Conservation (phyloP, 2,797 vertebrate species). For the Setipinna tenuifilis region DNA sequence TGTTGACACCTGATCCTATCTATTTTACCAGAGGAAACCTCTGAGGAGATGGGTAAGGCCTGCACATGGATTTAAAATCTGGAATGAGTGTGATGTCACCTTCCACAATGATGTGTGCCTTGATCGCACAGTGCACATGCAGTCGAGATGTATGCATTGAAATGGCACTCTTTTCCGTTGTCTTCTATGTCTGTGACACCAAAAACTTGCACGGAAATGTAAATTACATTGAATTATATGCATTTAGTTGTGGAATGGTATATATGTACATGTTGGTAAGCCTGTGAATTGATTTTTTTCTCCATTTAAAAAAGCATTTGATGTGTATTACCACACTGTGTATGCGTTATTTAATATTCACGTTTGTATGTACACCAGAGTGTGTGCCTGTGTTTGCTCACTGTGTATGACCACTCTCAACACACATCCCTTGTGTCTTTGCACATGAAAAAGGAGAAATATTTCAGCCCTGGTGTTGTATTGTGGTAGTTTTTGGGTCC, state of each 20-base stretch:
- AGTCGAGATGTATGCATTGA: neutral
- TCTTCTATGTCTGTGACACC: neutral
- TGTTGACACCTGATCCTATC: slow-evolving; percentile 37
- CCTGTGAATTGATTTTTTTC: neutral
- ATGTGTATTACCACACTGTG: neutral
- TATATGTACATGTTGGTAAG: neutral
- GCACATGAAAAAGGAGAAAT: neutral
- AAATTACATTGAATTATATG: neutral
- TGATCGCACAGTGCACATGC: neutral
- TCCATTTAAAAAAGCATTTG: neutral
- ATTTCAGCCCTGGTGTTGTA: neutral
- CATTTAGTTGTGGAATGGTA: neutral
- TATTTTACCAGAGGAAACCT: slow-evolving; percentile 56
- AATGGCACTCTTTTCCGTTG: neutral
- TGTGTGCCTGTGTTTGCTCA: neutral
- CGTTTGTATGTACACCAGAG: neutral
- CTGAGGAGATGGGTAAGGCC: slow-evolving; percentile 53
- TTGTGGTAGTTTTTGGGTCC: neutral
- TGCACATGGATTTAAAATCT: slow-evolving; percentile 34
- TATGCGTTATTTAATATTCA: neutral
- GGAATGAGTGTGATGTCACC: slow-evolving; percentile 15
- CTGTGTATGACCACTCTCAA: neutral
- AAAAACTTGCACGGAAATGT: too few relatives aligned
- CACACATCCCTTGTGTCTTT: neutral
- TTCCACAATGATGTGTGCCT: slow-evolving; percentile 7